Evolutionary conservation across 2,888 invertebrate genomes (phyloP).

Genomic region (Deilephila elpenor): DNA sequence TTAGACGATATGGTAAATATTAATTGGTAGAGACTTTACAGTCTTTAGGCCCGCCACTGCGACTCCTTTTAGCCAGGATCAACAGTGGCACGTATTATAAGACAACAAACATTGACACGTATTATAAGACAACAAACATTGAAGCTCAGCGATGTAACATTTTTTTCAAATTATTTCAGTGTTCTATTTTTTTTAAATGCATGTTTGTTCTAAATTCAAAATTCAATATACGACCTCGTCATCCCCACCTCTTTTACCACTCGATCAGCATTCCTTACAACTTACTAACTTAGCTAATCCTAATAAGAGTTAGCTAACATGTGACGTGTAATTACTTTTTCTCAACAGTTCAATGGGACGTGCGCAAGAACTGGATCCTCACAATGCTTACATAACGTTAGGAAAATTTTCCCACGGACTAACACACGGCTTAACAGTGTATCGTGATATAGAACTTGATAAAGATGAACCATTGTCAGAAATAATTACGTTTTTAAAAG

Average conservation of each 20-base stretch:
- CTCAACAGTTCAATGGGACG: conserved; percentile 30
- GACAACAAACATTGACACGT: too few species aligned
- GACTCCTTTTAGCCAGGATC: too few species aligned
- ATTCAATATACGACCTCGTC: too few species aligned
- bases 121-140: too few species aligned
- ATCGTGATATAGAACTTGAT: neutral
- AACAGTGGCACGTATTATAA: too few species aligned
- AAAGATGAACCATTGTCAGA: too few species aligned
- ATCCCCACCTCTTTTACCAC: too few species aligned
- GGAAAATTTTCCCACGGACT: conserved; percentile 38
- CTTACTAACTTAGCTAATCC: neutral
- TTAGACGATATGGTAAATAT: neutral
- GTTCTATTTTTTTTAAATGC: too few species aligned
- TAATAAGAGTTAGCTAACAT: neutral
- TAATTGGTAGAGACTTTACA: neutral
- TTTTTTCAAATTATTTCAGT: too few species aligned
- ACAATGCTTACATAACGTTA: conserved; percentile 42
- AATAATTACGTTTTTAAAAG: too few species aligned
- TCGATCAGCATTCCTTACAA: neutral
- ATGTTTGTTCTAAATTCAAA: too few species aligned
- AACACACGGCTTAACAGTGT: neutral
- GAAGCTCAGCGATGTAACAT: too few species aligned
- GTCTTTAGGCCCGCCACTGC: neutral
- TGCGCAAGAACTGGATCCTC: conserved; percentile 35
- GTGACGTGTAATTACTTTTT: conserved; percentile 34